These are phyloP conservation scores for Columba guinea DNA, from an alignment of 2,797 vertebrate species.

Conservation along the genomic window DNA sequence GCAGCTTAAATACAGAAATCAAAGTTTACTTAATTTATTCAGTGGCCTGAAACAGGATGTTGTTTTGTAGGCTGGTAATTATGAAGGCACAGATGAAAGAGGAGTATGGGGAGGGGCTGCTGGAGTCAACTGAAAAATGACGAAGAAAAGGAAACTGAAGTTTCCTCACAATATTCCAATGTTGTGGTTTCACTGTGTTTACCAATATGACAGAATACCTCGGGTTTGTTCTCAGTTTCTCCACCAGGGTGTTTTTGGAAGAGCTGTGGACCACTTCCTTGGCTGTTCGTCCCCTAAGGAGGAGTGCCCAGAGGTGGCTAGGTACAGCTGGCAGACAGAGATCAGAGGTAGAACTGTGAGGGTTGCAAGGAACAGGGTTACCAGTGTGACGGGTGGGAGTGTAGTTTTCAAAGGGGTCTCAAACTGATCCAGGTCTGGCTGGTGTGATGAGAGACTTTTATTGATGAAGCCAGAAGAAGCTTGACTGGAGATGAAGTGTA, in stretches of 20 bases:
- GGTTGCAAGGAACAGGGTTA: neutral
- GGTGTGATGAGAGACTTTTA: neutral
- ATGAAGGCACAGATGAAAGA: neutral
- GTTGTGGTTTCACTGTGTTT: neutral
- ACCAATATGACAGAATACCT: neutral
- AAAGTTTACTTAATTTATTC: neutral
- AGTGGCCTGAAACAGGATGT: neutral
- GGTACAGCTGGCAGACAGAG: neutral
- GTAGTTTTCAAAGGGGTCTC: neutral
- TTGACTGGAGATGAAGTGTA: neutral
- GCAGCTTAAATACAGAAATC: neutral
- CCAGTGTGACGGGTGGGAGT: neutral
- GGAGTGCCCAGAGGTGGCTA: neutral
- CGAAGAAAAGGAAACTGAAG: neutral
- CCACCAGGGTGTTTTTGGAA: neutral
- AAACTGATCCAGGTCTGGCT: neutral
- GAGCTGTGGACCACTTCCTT: neutral
- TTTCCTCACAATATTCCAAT: neutral
- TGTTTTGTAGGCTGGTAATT: neutral
- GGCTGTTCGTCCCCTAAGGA: neutral
- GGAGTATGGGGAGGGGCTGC: neutral
- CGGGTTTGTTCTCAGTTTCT: neutral
- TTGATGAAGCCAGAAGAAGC: neutral
- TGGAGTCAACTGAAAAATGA: neutral
- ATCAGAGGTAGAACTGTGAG: neutral